Evolutionary conservation across 2,888 invertebrate species (phyloP).

Genomic region (Dicycla oo): DNA sequence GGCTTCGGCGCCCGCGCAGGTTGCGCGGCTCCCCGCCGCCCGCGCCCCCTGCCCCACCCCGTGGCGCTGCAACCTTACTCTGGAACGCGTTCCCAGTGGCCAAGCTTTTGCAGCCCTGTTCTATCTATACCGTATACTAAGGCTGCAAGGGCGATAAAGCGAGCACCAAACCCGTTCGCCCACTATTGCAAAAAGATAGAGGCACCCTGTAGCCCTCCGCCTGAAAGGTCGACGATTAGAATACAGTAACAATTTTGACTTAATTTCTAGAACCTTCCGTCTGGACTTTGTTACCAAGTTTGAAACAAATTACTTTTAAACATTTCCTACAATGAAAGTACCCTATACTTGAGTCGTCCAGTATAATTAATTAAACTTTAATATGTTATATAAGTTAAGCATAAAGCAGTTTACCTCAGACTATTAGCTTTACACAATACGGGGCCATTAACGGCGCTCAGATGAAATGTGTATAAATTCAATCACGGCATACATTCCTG

Average conservation of each 20-base stretch:
- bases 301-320: neutral
- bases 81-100: slow-evolving; percentile 77
- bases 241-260: slow-evolving; percentile 52
- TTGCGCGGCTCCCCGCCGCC: slow-evolving; percentile 69
- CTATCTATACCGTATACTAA: slow-evolving; percentile 77
- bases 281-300: neutral
- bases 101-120: slow-evolving; percentile 83
- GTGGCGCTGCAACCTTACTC: slow-evolving; percentile 74
- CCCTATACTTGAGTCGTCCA: neutral
- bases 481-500: slow-evolving; percentile 62
- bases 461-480: slow-evolving; percentile 47
- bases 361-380: slow-evolving; percentile 4
- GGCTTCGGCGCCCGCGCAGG: slow-evolving; percentile 83
- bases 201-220: slow-evolving; percentile 62
- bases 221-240: slow-evolving; percentile 68
- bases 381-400: neutral
- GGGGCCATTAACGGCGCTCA: slow-evolving; percentile 40
- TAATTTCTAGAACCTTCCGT: slow-evolving; percentile 41
- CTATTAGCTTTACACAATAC: slow-evolving; percentile 40
- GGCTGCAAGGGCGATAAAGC: slow-evolving; percentile 81
- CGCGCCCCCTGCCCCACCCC: slow-evolving; percentile 63
- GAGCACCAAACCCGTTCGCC: slow-evolving; percentile 78
- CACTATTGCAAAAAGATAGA: slow-evolving; percentile 71
- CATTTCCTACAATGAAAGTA: slow-evolving; percentile 7
- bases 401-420: slow-evolving; percentile 30